These are phyloP conservation scores for Tolmerus cingulatus DNA, from an alignment of 2,888 invertebrate genomes.

Conservation along the genomic window DNA sequence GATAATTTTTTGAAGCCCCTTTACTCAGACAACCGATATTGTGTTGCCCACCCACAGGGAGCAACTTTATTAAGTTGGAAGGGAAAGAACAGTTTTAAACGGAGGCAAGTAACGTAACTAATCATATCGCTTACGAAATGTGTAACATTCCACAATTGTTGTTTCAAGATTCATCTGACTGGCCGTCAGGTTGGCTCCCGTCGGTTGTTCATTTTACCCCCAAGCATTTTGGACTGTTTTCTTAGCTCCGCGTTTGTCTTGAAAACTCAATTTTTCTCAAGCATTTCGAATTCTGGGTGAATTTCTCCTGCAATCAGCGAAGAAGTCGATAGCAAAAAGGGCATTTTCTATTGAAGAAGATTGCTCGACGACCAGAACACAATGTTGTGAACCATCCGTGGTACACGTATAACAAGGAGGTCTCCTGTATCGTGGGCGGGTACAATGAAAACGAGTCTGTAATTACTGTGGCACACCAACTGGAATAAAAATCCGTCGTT, in stretches of 20 bases:
- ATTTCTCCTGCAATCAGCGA: slow-evolving; percentile 22
- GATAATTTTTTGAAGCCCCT: neutral
- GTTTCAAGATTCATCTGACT: neutral
- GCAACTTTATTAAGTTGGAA: neutral
- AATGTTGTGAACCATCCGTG: neutral
- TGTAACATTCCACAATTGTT: neutral
- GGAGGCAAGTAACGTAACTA: neutral
- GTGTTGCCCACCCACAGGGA: neutral
- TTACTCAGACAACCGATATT: neutral
- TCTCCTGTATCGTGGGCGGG: neutral
- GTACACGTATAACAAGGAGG: neutral
- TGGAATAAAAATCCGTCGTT: slow-evolving; percentile 12
- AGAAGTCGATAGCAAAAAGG: slow-evolving; percentile 25
- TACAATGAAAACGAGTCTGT: slow-evolving; percentile 10
- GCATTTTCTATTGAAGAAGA: neutral
- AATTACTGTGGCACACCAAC: slow-evolving; percentile 11
- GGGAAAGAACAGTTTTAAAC: neutral
- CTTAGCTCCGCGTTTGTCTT: slow-evolving; percentile 20
- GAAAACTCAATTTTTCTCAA: slow-evolving; percentile 37
- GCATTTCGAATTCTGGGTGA: slow-evolving; percentile 28
- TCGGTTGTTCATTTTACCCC: neutral
- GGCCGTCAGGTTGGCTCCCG: neutral
- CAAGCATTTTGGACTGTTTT: neutral
- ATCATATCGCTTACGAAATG: neutral
- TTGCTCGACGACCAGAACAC: neutral